Evolutionary conservation across 2,113 vertebrate species (phyloP).

Genomic region (Bolborhynchus lineola): DNA sequence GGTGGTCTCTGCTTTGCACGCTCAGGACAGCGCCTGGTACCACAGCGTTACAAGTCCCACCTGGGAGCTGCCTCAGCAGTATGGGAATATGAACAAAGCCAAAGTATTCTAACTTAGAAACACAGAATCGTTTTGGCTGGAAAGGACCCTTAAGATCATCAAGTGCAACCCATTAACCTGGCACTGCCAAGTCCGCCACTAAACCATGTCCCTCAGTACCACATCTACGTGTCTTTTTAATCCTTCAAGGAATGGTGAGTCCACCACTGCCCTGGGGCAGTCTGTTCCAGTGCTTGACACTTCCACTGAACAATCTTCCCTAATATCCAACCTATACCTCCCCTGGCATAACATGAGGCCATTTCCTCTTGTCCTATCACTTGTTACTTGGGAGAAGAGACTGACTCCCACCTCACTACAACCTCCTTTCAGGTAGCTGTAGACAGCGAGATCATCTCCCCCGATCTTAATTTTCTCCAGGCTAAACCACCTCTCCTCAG

Average conservation of each 20-base stretch:
- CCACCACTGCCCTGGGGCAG: not conserved
- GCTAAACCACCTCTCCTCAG: not conserved
- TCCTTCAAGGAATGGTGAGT: not conserved
- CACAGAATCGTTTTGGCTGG: fast-evolving
- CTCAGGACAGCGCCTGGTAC: not conserved
- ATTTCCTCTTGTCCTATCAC: fast-evolving
- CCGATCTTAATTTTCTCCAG: not conserved
- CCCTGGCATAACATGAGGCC: fast-evolving
- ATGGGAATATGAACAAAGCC: not conserved
- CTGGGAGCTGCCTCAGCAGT: not conserved
- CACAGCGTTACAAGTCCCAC: fast-evolving
- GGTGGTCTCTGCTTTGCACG: not conserved
- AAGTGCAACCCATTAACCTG: fast-evolving
- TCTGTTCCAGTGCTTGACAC: fast-evolving
- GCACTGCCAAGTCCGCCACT: not conserved
- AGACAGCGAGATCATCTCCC: not conserved
- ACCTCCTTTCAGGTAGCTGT: not conserved
- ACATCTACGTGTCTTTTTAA: fast-evolving
- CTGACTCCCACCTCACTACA: fast-evolving
- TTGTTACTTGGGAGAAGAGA: not conserved
- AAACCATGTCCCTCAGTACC: fast-evolving
- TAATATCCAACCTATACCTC: fast-evolving
- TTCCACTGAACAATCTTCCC: not conserved
- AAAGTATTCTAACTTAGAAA: not conserved
- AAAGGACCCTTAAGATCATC: fast-evolving